Evolutionary conservation across 2,888 invertebrate genomes (phyloP).

Genomic region (Microctonus aethiopoides): DNA sequence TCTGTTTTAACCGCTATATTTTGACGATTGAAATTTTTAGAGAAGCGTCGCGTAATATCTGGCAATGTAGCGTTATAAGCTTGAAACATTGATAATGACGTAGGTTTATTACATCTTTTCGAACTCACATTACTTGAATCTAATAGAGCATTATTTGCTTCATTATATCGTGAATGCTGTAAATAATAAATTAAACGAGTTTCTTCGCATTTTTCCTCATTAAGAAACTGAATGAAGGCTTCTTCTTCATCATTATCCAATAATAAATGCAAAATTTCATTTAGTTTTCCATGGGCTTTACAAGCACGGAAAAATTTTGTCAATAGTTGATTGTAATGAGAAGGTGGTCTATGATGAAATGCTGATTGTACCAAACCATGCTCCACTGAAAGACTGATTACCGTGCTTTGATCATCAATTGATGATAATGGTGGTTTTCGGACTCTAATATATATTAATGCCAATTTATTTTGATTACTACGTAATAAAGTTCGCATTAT

Average conservation of each 20-base stretch:
- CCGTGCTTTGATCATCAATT: slow-evolving; percentile 67
- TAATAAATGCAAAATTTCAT: slow-evolving; percentile 72
- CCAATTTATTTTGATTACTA: slow-evolving; percentile 77
- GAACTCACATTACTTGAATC: slow-evolving; percentile 1
- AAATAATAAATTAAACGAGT: slow-evolving; percentile 79
- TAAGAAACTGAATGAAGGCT: slow-evolving; percentile 75
- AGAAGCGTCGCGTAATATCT: slow-evolving; percentile 54
- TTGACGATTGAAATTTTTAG: slow-evolving; percentile 34
- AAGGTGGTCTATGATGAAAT: slow-evolving; percentile 58
- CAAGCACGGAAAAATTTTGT: slow-evolving; percentile 59
- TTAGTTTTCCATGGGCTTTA: slow-evolving; percentile 53
- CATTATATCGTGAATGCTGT: slow-evolving; percentile 69
- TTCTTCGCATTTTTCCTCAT: slow-evolving; percentile 74
- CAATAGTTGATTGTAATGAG: slow-evolving; percentile 57
- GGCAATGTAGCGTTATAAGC: slow-evolving; percentile 61
- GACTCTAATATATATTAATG: slow-evolving; percentile 77
- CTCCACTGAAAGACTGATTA: slow-evolving; percentile 57
- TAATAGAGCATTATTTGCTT: slow-evolving; percentile 47
- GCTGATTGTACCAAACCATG: slow-evolving; percentile 61
- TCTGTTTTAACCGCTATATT: slow-evolving; percentile 38
- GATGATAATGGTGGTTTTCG: slow-evolving; percentile 71
- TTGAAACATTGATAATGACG: slow-evolving; percentile 49
- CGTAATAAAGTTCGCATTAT: slow-evolving; percentile 75
- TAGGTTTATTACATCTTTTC: slow-evolving; percentile 40
- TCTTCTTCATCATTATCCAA: slow-evolving; percentile 75